Percentiles rank a stretch among this genome's conserved stretches.
phyloP scores from a whole-genome alignment of 2,888 invertebrate species.

The Perizoma affinitatum region DNA sequence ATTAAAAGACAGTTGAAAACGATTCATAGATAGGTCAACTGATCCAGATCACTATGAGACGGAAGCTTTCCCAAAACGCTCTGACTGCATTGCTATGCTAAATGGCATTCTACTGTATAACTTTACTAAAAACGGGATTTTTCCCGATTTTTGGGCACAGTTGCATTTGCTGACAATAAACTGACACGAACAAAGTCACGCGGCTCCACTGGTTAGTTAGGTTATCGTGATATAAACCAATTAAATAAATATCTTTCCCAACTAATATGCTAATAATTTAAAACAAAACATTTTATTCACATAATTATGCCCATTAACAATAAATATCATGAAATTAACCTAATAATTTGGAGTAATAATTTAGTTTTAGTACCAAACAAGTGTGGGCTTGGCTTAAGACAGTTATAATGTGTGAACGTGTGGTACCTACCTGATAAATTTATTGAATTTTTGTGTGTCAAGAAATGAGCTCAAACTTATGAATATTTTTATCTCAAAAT shows the following conservation, averaged over 20 bases:
- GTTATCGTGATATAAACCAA: slow-evolving; percentile 15
- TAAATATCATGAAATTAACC: slow-evolving; percentile 38
- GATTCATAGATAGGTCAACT: no score
- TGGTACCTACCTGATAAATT: neutral
- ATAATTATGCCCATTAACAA: slow-evolving; percentile 33
- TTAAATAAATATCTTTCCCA: slow-evolving; percentile 14
- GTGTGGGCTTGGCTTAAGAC: slow-evolving; percentile 29
- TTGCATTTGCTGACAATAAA: no score
- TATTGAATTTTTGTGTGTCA: slow-evolving; percentile 1
- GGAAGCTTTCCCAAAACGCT: no score
- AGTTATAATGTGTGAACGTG: slow-evolving; percentile 19
- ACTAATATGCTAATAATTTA: slow-evolving; percentile 22
- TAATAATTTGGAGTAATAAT: slow-evolving; percentile 39
- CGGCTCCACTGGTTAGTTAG: neutral
- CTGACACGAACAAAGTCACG: no score
- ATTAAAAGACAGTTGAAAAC: no score
- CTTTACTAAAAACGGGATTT: no score
- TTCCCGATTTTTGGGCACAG: no score
- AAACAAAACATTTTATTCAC: slow-evolving; percentile 22
- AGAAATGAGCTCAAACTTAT: neutral
- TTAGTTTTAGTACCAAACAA: slow-evolving; percentile 40
- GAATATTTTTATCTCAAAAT: no score
- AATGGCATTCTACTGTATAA: no score
- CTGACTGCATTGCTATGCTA: no score
- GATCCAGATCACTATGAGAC: no score